Base-by-base conservation (phyloP, 1,140 invertebrate genomes). In the Magallana gigas region DNA sequence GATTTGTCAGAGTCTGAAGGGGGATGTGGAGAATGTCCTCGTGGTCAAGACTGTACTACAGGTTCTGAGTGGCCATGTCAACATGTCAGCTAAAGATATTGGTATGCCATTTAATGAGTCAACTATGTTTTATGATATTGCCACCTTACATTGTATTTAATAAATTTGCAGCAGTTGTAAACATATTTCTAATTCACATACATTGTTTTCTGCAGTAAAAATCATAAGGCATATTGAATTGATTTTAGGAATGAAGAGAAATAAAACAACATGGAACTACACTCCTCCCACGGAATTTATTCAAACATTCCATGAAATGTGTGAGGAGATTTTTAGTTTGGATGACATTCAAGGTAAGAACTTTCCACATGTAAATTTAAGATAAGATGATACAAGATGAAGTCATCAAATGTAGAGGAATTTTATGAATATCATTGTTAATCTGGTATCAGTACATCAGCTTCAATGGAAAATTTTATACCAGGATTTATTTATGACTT, bases 281-380 rank as follows among this genome's bases (percentile, higher is more conserved):
- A 71, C 68, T 12, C 68, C 68, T 29, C 68, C 68, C 8, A 71
- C 18, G 36, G 68, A 71, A 71, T 71, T 71, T 11, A 71, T 71
- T 29, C 68, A 71, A 71, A 71, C 68, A 11, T 71, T 71, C 36
- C 68, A 71, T 71, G 68, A 71, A 71, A 71, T 71, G 68, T 71
- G 68, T 71, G 68, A 71, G 18, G 18, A 18, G 6, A 71, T 71
- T 29, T 71, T 71, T 29, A 71, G 68, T 71, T 71, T 71, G 12
- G 68, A 71, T 8, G 68, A 71, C 36, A 71, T 71, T 71, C 18
- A 71, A 23, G 36, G 68, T 71, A 71, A 71, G 68, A 29, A 23
- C 9, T 71, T 48, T 5, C 36, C 36, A 48, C 36, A 4, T 48
- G 36, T 48, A 48, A 48, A 48, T 48, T 5, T 48, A 48, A 48